A percentile compares a stretch with the other conserved stretches of the same genome.
phyloP scores from a whole-genome alignment of 2,888 invertebrate genomes.

The Hirtodrosophila confusa region DNA sequence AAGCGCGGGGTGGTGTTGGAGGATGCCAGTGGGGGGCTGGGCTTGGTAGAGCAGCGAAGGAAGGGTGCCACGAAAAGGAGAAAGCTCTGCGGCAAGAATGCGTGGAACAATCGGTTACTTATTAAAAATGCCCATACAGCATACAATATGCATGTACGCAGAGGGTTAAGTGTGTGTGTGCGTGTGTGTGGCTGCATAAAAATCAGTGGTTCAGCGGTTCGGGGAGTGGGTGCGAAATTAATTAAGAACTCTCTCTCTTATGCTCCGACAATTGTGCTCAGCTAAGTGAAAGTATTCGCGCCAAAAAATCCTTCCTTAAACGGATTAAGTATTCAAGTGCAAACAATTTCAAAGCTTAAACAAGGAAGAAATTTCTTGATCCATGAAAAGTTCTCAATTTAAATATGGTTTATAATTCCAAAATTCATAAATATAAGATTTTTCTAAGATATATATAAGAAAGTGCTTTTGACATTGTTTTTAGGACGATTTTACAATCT shows the following conservation, averaged over 20 bases:
- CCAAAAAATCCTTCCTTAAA: no score
- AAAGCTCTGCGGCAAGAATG: constrained; percentile 34
- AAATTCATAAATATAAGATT: no score
- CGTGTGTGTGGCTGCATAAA: constrained; percentile 57
- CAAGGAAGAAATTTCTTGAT: no score
- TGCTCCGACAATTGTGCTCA: constrained; percentile 3
- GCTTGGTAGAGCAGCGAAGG: constrained; percentile 4
- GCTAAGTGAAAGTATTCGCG: not conserved
- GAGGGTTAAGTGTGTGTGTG: constrained; percentile 8
- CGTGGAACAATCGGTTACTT: constrained; percentile 68
- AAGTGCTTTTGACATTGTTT: no score
- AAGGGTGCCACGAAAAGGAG: constrained; percentile 30
- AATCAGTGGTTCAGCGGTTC: constrained; percentile 54
- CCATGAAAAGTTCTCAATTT: no score
- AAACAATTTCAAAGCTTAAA: no score
- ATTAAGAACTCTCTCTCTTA: constrained; percentile 49
- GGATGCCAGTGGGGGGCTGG: not conserved
- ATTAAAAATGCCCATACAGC: constrained; percentile 77
- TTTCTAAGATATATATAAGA: no score
- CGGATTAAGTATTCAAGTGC: no score
- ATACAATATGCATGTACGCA: constrained; percentile 60
- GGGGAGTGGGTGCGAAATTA: constrained; percentile 63
- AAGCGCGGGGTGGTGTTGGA: not conserved
- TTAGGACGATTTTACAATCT: no score
- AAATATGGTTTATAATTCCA: no score